phyloP scores from a whole-genome alignment of 2,888 invertebrate species.

The Leucophora obtusa region DNA sequence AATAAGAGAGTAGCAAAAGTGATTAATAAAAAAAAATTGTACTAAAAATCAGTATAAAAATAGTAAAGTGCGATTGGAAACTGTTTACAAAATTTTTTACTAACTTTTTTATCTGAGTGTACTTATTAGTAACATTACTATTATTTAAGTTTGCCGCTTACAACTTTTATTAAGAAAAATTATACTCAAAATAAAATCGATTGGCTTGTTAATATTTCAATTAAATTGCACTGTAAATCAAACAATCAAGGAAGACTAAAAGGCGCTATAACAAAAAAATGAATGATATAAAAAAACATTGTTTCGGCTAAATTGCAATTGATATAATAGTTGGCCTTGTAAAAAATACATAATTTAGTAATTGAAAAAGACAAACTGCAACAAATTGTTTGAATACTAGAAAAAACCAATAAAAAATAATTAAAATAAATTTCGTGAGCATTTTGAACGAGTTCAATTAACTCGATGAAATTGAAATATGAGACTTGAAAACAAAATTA shows the following conservation, averaged over 20 bases:
- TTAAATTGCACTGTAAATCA: slow-evolving; percentile 43
- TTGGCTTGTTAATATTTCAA: slow-evolving; percentile 12
- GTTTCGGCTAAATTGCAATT: slow-evolving; percentile 42
- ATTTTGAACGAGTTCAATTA: slow-evolving; percentile 34
- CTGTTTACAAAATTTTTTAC: no score
- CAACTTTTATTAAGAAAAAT: no score
- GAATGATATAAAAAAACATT: not conserved
- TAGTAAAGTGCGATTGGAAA: no score
- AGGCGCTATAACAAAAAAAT: slow-evolving; percentile 12
- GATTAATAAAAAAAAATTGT: no score
- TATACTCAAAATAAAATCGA: not conserved
- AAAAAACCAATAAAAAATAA: not conserved
- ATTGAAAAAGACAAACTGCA: slow-evolving; percentile 15
- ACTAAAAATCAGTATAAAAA: no score
- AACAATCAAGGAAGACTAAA: slow-evolving; percentile 39
- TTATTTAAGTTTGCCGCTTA: no score
- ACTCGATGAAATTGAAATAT: slow-evolving; percentile 22
- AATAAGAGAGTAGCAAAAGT: no score
- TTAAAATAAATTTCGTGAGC: not conserved
- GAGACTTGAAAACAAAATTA: slow-evolving; percentile 33
- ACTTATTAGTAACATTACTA: no score
- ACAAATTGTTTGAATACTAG: slow-evolving; percentile 11
- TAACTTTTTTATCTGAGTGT: no score
- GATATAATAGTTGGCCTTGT: slow-evolving; percentile 59
- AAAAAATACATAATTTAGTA: slow-evolving; percentile 23